Evolutionary conservation across 2,888 invertebrate species (phyloP), one percentile per base, ranked within the genome.

Genomic region (Dinocampus coccinellae): DNA sequence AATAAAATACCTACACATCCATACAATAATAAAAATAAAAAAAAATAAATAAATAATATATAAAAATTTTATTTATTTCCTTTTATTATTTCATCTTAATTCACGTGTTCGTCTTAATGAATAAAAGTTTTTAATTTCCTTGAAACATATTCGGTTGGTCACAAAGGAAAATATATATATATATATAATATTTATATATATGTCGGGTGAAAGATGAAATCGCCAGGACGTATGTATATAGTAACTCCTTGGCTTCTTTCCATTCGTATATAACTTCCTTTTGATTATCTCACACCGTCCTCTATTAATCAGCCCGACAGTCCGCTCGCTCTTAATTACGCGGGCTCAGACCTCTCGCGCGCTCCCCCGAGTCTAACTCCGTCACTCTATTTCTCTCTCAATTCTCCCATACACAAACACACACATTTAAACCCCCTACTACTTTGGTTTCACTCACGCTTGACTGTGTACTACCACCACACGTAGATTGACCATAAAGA

Each of bases 251-350:
- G 78, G 76, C 76, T 83, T 81, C 83, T 83, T 84, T 84, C 80
- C 82, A 84, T 84, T 85, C 81, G 83, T 81, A 69, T 75, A 76
- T 75, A 84, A 82, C 85, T 86, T 85, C 85, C 85, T 86, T 84
- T 86, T 85, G 85, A 85, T 85, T 85, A 85, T 86, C 86, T 85
- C 83, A 82, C 81, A 78, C 82, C 84, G 82, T 83, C 84, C 84
- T 84, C 84, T 85, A 86, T 86, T 85, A 86, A 86, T 86, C 86
- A 85, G 85, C 77, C 85, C 82, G 83, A 83, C 86, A 83, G 82
- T 85, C 81, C 78, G 83, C 79, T 79, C 80, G 81, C 79, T 82
- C 85, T 85, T 86, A 86, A 86, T 85, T 85, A 85, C 84, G 84
- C 82, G 81, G 75, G 77, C 80, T 81, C 80, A 77, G 55, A 57